These are phyloP conservation scores for Tipula confusa DNA, from an alignment of 2,888 invertebrate species.

Conservation along the genomic window DNA sequence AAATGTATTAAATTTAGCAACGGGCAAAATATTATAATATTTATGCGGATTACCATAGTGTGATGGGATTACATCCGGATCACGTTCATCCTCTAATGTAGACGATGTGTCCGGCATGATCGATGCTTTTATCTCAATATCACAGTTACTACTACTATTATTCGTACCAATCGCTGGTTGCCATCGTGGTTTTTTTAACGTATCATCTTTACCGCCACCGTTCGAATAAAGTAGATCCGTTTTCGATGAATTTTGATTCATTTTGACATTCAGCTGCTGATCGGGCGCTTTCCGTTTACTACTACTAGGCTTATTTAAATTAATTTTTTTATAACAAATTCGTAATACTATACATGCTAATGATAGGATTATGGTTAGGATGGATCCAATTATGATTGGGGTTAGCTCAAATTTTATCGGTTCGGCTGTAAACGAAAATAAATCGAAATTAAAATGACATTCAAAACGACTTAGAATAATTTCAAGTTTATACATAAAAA, in stretches of 20 bases:
- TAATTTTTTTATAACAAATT: constrained; percentile 33
- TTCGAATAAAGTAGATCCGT: constrained; percentile 12
- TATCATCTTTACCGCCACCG: constrained; percentile 31
- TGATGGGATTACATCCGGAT: constrained; percentile 63
- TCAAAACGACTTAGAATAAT: neutral
- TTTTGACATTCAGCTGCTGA: neutral
- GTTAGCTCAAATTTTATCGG: constrained; percentile 34
- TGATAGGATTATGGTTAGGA: constrained; percentile 35
- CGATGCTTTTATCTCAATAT: neutral
- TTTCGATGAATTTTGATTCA: constrained; percentile 29
- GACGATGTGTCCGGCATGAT: neutral
- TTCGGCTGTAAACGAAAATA: neutral
- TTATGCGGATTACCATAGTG: constrained; percentile 54
- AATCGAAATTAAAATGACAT: neutral
- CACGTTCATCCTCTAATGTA: constrained; percentile 40
- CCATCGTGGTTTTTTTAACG: constrained; percentile 30
- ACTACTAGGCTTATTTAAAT: neutral
- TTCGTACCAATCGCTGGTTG: neutral
- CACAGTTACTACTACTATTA: constrained; percentile 28
- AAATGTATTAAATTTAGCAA: neutral
- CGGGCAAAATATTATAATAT: no score
- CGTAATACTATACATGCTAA: constrained; percentile 34
- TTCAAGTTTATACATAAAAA: neutral
- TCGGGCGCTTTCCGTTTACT: neutral
- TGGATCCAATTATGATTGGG: constrained; percentile 36